Conservation (phyloP, 2,888 invertebrate species). For the Agriopis aurantiaria region DNA sequence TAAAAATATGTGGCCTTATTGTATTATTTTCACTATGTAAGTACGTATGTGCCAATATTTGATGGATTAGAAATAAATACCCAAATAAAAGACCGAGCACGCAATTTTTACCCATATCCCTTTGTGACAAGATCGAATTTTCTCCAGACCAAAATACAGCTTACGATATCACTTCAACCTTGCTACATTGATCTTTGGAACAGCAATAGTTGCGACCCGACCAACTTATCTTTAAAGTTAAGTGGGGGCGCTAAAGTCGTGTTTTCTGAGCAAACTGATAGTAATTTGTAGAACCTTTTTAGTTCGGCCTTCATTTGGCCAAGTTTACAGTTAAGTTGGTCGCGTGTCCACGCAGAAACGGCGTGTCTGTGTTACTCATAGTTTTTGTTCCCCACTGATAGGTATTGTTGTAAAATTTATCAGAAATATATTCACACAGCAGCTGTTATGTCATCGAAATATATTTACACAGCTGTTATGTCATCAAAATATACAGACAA, state of each 20-base stretch:
- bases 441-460: not conserved
- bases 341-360: not conserved
- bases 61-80: constrained; percentile 2
- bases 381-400: not conserved
- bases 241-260: not conserved
- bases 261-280: not conserved
- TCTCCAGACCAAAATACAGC: not conserved
- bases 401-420: constrained; percentile 3
- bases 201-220: not conserved
- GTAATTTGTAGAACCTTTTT: not conserved
- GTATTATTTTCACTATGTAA: no score
- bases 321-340: not conserved
- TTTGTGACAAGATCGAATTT: not conserved
- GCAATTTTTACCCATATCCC: not conserved
- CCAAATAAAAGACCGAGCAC: not conserved
- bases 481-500: not conserved
- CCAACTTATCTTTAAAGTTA: not conserved
- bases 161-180: not conserved
- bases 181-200: constrained; percentile 10
- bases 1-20: no score
- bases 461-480: not conserved
- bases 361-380: not conserved
- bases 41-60: constrained; percentile 6
- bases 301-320: constrained; percentile 1
- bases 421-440: not conserved